These are phyloP conservation scores for Hydriomena furcata DNA, from an alignment of 2,888 invertebrate genomes.

Conservation along the genomic window DNA sequence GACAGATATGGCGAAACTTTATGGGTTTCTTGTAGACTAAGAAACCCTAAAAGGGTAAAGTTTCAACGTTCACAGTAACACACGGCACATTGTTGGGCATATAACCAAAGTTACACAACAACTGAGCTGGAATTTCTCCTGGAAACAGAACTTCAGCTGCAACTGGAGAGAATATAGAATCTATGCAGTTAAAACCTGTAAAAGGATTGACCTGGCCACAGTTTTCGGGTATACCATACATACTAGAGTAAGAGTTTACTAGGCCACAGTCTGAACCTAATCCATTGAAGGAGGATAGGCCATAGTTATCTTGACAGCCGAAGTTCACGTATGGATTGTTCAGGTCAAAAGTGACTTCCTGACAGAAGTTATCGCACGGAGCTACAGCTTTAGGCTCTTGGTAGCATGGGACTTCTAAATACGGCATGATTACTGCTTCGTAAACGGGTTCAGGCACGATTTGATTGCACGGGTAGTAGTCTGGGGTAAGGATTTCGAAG, in stretches of 20 bases:
- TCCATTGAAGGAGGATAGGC: too few species aligned
- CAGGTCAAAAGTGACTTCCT: background rate
- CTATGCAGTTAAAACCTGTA: slow-evolving; percentile 1
- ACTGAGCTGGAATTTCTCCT: slow-evolving; percentile 50
- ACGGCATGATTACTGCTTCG: background rate
- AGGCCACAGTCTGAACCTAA: background rate
- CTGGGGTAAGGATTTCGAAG: slow-evolving; percentile 19
- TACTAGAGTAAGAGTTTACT: background rate
- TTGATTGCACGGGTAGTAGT: slow-evolving; percentile 20
- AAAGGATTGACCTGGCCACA: slow-evolving; percentile 6
- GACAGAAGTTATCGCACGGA: background rate
- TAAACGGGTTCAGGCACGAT: slow-evolving; percentile 15
- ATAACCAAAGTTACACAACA: slow-evolving; percentile 49
- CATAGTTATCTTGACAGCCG: background rate
- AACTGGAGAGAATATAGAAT: slow-evolving; percentile 28
- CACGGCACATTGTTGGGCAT: slow-evolving; percentile 43
- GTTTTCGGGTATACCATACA: background rate
- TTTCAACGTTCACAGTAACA: slow-evolving; percentile 50
- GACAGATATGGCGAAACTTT: too few species aligned
- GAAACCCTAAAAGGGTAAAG: slow-evolving; percentile 30
- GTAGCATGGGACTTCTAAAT: slow-evolving; percentile 12
- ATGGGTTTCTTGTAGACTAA: too few species aligned
- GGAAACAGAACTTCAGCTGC: slow-evolving; percentile 49
- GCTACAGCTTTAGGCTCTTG: slow-evolving; percentile 11
- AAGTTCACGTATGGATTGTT: background rate